These are phyloP conservation scores for Lynx canadensis DNA, from an alignment of 2,113 vertebrate genomes.

Conservation along the genomic window DNA sequence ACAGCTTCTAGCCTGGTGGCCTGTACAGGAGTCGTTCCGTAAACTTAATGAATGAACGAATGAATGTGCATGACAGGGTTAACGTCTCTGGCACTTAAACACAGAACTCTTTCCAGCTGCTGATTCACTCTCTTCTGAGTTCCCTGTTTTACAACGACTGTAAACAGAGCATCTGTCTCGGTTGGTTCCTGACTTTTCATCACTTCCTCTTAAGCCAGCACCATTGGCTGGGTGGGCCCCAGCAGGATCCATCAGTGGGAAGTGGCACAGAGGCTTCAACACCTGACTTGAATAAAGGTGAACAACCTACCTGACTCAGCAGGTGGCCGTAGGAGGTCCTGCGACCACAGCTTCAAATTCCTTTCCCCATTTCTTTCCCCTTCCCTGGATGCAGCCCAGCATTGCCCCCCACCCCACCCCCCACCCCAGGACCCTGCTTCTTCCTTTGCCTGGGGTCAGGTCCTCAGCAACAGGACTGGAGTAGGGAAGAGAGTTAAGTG, in stretches of 20 bases:
- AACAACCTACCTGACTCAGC: neutral
- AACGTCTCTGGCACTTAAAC: neutral
- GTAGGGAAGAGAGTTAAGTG: neutral
- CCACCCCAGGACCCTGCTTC: neutral
- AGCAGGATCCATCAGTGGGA: neutral
- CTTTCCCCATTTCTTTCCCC: neutral
- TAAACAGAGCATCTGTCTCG: constrained; percentile 53
- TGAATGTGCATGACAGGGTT: neutral
- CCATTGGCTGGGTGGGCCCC: neutral
- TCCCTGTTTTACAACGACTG: constrained; percentile 34
- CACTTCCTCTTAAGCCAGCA: constrained; percentile 42
- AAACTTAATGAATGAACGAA: neutral
- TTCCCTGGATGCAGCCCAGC: neutral
- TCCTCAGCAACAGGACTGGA: neutral
- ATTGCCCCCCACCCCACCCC: no score
- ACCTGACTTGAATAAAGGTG: neutral
- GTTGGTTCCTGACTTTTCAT: constrained; percentile 38
- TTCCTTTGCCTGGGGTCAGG: neutral
- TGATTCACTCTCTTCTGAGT: constrained; percentile 34
- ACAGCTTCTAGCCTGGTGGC: neutral
- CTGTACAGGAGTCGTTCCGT: neutral
- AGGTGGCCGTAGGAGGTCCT: neutral
- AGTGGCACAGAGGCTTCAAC: neutral
- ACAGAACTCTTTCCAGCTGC: constrained; percentile 10
- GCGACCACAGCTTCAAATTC: neutral